phyloP scores from a whole-genome alignment of 2,113 vertebrate species.

The Dicerorhinus sumatrensis region DNA sequence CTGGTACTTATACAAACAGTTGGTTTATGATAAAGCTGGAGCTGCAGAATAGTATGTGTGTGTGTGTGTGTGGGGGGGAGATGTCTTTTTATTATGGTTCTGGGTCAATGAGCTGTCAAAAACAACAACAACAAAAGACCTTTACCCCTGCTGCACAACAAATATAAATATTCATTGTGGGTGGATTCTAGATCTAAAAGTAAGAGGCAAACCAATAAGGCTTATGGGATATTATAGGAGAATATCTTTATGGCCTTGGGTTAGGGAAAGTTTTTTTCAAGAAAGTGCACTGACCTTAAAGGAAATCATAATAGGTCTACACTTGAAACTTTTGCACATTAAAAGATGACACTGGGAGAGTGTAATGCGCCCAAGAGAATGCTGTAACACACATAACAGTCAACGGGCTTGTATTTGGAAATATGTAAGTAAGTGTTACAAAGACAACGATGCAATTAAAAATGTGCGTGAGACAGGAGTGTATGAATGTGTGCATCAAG shows the following conservation, averaged over 20 bases:
- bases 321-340: not conserved
- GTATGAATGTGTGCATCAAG: not conserved
- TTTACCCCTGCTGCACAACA: not conserved
- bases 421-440: not conserved
- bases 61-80: too few relatives aligned
- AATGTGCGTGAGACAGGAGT: not conserved
- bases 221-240: not conserved
- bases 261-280: not conserved
- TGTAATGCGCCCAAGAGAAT: not conserved
- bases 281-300: not conserved
- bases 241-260: not conserved
- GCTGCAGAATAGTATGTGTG: not conserved
- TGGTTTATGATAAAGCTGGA: not conserved
- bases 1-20: not conserved
- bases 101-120: not conserved
- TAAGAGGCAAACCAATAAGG: not conserved
- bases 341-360: not conserved
- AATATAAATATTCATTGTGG: not conserved
- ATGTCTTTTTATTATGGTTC: not conserved
- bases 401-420: not conserved
- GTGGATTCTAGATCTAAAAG: not conserved
- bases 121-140: not conserved
- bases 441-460: not conserved
- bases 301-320: not conserved
- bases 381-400: not conserved